phyloP scores from a whole-genome alignment of 1,140 invertebrate species.

The Harlomillsia oculata region DNA sequence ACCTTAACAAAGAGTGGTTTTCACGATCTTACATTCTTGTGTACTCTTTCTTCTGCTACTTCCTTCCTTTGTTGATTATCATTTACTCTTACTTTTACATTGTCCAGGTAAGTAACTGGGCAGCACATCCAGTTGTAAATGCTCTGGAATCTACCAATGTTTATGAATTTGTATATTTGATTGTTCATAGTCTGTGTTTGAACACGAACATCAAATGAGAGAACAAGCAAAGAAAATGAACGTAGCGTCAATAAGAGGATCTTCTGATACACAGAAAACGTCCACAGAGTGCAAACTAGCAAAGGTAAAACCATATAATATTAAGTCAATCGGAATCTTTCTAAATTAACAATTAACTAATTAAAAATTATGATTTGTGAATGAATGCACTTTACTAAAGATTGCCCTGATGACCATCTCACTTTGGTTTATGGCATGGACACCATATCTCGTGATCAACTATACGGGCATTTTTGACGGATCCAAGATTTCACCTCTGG shows the following conservation, averaged over 20 bases:
- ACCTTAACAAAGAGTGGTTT: slow-evolving; percentile 39
- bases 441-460: slow-evolving; percentile 71
- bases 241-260: slow-evolving; percentile 60
- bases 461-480: slow-evolving; percentile 60
- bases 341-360: neutral
- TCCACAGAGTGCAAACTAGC: slow-evolving; percentile 49
- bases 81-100: slow-evolving; percentile 71
- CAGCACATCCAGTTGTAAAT: neutral
- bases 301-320: slow-evolving; percentile 44
- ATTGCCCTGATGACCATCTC: slow-evolving; percentile 70
- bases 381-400: slow-evolving; percentile 38
- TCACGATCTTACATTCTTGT: slow-evolving; percentile 58
- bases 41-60: slow-evolving; percentile 62
- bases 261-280: slow-evolving; percentile 55
- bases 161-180: neutral
- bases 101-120: slow-evolving; percentile 47
- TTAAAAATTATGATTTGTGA: neutral
- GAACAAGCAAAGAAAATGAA: slow-evolving; percentile 81
- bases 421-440: slow-evolving; percentile 64
- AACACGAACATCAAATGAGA: slow-evolving; percentile 69
- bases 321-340: neutral
- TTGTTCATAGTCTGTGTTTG: slow-evolving; percentile 53
- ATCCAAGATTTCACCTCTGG: slow-evolving; percentile 56
- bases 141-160: neutral
- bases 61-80: slow-evolving; percentile 58